phyloP scores from a whole-genome alignment of 2,113 vertebrate species.

The Hemichromis elongatus region DNA sequence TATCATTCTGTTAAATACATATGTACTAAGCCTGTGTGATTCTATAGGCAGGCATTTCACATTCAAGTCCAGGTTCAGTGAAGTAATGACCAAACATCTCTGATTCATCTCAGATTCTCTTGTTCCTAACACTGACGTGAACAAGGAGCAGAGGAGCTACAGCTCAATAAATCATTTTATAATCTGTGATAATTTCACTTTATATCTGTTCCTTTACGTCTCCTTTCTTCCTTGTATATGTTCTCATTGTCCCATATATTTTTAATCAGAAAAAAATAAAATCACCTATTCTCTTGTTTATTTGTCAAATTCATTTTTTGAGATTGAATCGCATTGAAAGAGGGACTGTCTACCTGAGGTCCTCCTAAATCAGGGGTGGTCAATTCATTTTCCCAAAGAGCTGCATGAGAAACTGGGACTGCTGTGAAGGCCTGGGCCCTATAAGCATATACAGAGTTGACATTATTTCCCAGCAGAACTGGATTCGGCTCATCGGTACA shows the following conservation, averaged over 20 bases:
- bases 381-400: not conserved
- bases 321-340: not conserved
- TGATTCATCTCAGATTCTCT: not conserved
- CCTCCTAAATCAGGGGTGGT: not conserved
- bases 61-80: slow-evolving; percentile 59
- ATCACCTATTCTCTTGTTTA: not conserved
- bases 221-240: not conserved
- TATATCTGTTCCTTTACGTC: not conserved
- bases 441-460: not conserved
- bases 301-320: not conserved
- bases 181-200: not conserved
- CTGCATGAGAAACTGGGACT: not conserved
- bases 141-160: not conserved
- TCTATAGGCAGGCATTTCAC: slow-evolving; percentile 54
- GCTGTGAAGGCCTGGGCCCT: not conserved
- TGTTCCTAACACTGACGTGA: not conserved
- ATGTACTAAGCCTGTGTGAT: slow-evolving; percentile 41
- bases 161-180: not conserved
- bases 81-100: slow-evolving; percentile 23
- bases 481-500: not conserved
- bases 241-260: not conserved
- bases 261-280: not conserved
- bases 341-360: slow-evolving; percentile 45
- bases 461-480: not conserved
- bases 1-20: slow-evolving; percentile 58